Base-by-base conservation (phyloP, 2,888 invertebrate genomes). In the Scaptomyza reducta region DNA sequence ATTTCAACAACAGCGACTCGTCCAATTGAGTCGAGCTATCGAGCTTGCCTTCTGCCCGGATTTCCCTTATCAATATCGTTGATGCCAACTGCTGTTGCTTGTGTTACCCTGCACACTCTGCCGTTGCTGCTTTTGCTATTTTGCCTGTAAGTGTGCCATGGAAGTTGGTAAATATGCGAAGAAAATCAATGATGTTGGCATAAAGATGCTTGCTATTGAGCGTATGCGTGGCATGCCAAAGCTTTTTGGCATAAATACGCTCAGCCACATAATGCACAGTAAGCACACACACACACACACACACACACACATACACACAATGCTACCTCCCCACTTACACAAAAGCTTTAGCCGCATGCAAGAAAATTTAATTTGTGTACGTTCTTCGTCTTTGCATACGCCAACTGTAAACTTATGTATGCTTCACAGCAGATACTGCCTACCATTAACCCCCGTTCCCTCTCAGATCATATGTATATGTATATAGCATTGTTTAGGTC, bases 341-440 rank as follows among this genome's bases (percentile, higher is more conserved):
- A 79, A 77, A 70, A 72, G 75, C 61, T 50, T 66, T 44, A 27
- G 51, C 55, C 57, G 29, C 47, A 62, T 57, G 59, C 70, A 35
- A 69, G 66, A 69, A 77, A 77, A 84, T 86, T 86, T 73, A 88
- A 82, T 88, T 88, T 86, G 67, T 73, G 59, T 65, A 70, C 65
- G 63, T 56, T 51, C 18, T 56, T 51, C 22, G 42, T 44, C 56
- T 57, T 67, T 31, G 61, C 61, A 41, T 53, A 42, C 38, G 40
- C 49, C 56, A 50, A 59, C 57, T 62, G 51, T 66, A 53, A 47
- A 54, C 46, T 46, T 58, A 45, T 53, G 35, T 53, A 33, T 55
- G 46, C 46, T 38, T 13, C 31, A 13, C 10, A 53, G 31, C 51
- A 16, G 33, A 41, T 13, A 31, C 50, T n/a, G 14, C 25, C 60